phyloP scores from a whole-genome alignment of 2,113 vertebrate species.

The Canis aureus region DNA sequence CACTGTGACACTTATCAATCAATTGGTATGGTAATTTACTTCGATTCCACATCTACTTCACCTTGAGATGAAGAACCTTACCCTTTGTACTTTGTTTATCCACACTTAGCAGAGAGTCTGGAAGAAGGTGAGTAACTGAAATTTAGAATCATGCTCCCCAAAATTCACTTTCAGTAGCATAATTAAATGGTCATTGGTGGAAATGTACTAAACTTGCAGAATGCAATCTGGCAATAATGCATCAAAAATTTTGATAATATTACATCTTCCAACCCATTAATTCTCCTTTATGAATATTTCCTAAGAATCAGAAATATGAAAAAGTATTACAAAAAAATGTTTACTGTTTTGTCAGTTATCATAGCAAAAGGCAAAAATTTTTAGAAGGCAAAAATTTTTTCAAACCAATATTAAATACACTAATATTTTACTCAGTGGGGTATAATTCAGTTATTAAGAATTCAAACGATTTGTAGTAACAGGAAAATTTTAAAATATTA shows the following conservation, averaged over 20 bases:
- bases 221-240: not conserved
- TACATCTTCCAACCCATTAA: not conserved
- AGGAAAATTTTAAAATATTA: slow-evolving; percentile 17
- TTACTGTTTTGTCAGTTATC: not conserved
- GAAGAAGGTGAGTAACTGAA: not conserved
- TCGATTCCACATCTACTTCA: not conserved
- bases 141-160: not conserved
- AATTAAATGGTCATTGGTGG: not conserved
- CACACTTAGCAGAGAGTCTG: not conserved
- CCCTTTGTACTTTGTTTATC: not conserved
- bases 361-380: not conserved
- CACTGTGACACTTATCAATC: not conserved
- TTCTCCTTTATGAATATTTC: not conserved
- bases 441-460: not conserved
- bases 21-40: not conserved
- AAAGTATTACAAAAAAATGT: not conserved
- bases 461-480: not conserved
- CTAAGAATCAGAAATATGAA: not conserved
- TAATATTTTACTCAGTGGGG: not conserved
- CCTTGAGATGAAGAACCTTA: not conserved
- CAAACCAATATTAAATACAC: not conserved
- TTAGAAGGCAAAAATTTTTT: not conserved
- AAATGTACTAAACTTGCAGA: not conserved
- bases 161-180: slow-evolving; percentile 26
- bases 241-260: slow-evolving; percentile 33